Evolutionary conservation across 2,888 invertebrate species (phyloP), one percentile per base, ranked within the genome.

Genomic region (Drosophila helvetica): DNA sequence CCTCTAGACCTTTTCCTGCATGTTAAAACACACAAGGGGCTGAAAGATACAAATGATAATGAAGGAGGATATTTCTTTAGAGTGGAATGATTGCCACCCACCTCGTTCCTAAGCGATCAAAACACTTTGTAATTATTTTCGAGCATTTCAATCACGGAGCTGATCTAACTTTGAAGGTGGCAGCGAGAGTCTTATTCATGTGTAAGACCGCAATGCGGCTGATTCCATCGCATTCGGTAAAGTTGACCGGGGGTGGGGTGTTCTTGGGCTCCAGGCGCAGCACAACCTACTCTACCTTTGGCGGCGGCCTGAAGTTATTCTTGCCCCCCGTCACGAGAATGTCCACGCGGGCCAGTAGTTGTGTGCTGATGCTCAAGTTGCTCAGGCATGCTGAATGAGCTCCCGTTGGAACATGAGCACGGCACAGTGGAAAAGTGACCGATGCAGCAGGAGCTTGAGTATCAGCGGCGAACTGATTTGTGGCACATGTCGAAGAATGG

Each of bases 271-370:
- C 99, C 90, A 99, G 96, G 88, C 99, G 94, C 0, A 99, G 98
- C 2, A 99, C 99, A 92, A 97, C 97, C 0, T 99, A 99, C 92
- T 99, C 99, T 1, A 99, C 99, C 94, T 99, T 99, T 6, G 99
- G 99, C 46, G 99, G 99, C 18, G 99, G 99, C 74, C 96, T 95
- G 90, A 99, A 99, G 93, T 99, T 99, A 92, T 99, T 99, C 93
- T 97, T 98, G 1, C 99, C 98, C 86, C 99, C 92, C 94, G 99
- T 99, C 97, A 99, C 98, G 30, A 99, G 92, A 94, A 98, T 95
- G 91, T 99, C 98, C 10, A 99, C 98, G 88, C 98, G 94, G 2
- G 99, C 97, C 74, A 99, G 93, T 18, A 99, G 93, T 90, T 99
- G 99, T 33, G 98, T 98, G 90, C 99, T 99, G 55, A 19, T 19